phyloP scores from a whole-genome alignment of 2,888 invertebrate genomes.

The Phymatocera aterrima region DNA sequence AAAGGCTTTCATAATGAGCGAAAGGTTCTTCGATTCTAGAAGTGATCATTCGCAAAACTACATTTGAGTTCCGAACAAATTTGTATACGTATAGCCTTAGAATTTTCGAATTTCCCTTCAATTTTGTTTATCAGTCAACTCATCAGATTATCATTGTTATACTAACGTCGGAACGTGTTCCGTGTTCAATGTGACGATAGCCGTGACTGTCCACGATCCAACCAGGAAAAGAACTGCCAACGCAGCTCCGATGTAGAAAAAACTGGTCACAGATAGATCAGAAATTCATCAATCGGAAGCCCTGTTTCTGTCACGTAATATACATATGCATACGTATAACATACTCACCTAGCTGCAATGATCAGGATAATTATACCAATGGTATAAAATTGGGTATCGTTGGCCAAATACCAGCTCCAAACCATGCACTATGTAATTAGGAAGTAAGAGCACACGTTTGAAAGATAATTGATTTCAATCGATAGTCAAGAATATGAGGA shows the following conservation, averaged over 20 bases:
- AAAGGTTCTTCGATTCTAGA: constrained; percentile 64
- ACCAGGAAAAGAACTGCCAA: constrained; percentile 72
- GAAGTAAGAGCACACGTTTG: background rate
- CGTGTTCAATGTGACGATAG: constrained; percentile 72
- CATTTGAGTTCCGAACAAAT: background rate
- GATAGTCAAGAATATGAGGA: constrained; percentile 42
- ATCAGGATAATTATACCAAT: constrained; percentile 82
- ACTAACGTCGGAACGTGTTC: constrained; percentile 67
- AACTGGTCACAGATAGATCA: constrained; percentile 54
- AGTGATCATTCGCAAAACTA: constrained; percentile 12
- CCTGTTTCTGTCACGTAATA: background rate
- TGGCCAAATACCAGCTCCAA: constrained; percentile 91
- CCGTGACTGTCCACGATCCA: constrained; percentile 76
- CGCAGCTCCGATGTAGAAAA: constrained; percentile 62
- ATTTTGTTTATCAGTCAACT: constrained; percentile 5
- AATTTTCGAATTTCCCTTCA: background rate
- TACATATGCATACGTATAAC: background rate
- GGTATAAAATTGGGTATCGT: constrained; percentile 87
- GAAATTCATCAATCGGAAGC: background rate
- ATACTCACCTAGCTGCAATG: constrained; percentile 81
- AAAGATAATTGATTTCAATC: background rate
- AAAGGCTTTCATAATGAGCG: constrained; percentile 64
- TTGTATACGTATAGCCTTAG: background rate
- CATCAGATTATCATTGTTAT: constrained; percentile 32
- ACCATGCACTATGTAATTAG: constrained; percentile 82